Base-by-base conservation (phyloP, 2,113 vertebrate species). In the Sakesphorus luctuosus region DNA sequence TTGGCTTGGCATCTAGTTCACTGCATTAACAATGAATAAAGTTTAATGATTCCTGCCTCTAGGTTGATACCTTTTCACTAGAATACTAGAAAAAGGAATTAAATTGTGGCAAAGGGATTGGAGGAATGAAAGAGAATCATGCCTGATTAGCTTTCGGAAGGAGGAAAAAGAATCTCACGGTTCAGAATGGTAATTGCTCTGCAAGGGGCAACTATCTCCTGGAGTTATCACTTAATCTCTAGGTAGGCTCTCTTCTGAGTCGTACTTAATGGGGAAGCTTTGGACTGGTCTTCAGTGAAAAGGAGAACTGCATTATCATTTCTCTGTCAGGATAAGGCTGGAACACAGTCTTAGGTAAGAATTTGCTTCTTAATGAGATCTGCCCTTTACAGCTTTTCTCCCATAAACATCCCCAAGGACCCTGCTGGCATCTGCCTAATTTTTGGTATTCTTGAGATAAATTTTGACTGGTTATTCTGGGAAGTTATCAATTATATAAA, bases 181-280 rank as follows among this genome's bases (percentile, higher is more conserved):
- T 81, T 94, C 52, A 49, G 77, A 81, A 91, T 55, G 36, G 50
- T 58, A 79, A 82, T 79, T 0, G 2, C 66, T 87, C 71, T 85
- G 69, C 69, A 72, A 87, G 91, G 71, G 78, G 74, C 53, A 76
- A 10, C 84, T 91, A 49, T 94, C 58, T 91, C 69, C 67, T 82
- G 74, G 67, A 79, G n/a, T 89, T 94, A 95, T 35, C 58, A n/a
- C 66, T 91, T 93, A 62, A 87, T 87, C 75, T 78, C 69, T 76
- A 65, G 49, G 40, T 86, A 77, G 79, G 18, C 47, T 90, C 11
- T 84, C 18, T 77, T 77, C 71, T 74, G 63, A 93, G 35, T 67
- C 0, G 0, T 56, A 12, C 38, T 50, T 87, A 92, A 55, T 13
- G 4, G 47, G 40, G 66, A 31, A 86, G 50, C 24, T 91, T 83